Evolutionary conservation across 2,888 invertebrate species (phyloP).

Genomic region (Aspidiotus destructor): DNA sequence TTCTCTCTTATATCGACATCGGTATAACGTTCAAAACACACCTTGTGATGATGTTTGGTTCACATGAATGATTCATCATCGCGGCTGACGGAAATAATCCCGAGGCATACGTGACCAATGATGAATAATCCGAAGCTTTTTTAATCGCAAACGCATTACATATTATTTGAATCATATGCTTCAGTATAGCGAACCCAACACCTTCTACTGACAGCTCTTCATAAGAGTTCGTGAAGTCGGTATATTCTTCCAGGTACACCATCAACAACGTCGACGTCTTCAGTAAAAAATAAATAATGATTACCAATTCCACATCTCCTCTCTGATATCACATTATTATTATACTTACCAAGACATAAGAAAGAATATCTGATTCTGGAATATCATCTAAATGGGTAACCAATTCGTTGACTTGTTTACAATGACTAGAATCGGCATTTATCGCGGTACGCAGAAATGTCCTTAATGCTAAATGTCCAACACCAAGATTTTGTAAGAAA

Average conservation of each 20-base stretch:
- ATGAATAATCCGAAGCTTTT: constrained; percentile 17
- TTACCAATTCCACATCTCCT: neutral
- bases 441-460: constrained; percentile 48
- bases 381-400: constrained; percentile 64
- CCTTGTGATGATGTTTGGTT: constrained; percentile 68
- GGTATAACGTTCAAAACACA: constrained; percentile 39
- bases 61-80: constrained; percentile 89
- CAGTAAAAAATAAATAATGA: constrained; percentile 35
- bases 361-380: constrained; percentile 53
- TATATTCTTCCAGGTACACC: constrained; percentile 54
- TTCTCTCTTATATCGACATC: no score
- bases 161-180: constrained; percentile 69
- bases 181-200: constrained; percentile 58
- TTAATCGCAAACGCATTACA: constrained; percentile 64
- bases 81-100: constrained; percentile 78
- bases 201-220: constrained; percentile 44
- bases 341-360: constrained; percentile 57
- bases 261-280: constrained; percentile 60
- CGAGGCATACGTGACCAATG: constrained; percentile 54
- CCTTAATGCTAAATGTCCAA: constrained; percentile 66
- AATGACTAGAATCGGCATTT: constrained; percentile 42
- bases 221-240: constrained; percentile 49
- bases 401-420: constrained; percentile 60
- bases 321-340: constrained; percentile 12
- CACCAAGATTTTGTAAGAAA: constrained; percentile 61